Evolutionary conservation across 2,113 vertebrate genomes (phyloP).

Genomic region (Apodemus sylvaticus): DNA sequence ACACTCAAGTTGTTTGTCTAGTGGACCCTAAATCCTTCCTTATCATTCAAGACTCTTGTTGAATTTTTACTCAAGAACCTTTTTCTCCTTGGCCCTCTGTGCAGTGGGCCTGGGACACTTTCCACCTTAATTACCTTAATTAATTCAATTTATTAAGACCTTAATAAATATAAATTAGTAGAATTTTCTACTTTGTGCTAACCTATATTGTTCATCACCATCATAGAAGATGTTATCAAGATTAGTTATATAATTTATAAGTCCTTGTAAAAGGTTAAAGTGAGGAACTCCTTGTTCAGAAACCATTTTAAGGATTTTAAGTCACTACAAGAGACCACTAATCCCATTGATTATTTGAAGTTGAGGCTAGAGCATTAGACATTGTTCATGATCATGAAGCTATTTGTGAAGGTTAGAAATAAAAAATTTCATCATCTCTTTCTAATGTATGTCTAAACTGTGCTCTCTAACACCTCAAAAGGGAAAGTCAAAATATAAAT

Average conservation of each 20-base stretch:
- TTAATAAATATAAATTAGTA: neutral
- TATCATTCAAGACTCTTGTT: neutral
- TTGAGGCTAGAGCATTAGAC: no score
- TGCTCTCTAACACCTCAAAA: neutral
- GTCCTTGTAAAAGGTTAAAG: neutral
- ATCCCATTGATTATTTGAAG: neutral
- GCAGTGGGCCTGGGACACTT: neutral
- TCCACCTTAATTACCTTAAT: neutral
- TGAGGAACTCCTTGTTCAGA: neutral
- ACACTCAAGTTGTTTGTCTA: neutral
- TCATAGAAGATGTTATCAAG: neutral
- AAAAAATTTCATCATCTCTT: neutral
- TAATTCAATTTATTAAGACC: neutral
- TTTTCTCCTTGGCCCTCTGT: neutral
- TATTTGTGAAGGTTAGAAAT: neutral
- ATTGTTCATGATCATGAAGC: neutral
- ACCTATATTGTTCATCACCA: neutral
- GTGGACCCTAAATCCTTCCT: neutral
- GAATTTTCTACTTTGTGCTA: neutral
- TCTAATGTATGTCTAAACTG: neutral
- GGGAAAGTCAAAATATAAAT: neutral
- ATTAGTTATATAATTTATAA: neutral
- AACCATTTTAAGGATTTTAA: neutral
- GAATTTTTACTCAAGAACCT: neutral
- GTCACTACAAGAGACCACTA: neutral